Conservation (phyloP, 1,140 invertebrate genomes). For the Glomeris maerens region DNA sequence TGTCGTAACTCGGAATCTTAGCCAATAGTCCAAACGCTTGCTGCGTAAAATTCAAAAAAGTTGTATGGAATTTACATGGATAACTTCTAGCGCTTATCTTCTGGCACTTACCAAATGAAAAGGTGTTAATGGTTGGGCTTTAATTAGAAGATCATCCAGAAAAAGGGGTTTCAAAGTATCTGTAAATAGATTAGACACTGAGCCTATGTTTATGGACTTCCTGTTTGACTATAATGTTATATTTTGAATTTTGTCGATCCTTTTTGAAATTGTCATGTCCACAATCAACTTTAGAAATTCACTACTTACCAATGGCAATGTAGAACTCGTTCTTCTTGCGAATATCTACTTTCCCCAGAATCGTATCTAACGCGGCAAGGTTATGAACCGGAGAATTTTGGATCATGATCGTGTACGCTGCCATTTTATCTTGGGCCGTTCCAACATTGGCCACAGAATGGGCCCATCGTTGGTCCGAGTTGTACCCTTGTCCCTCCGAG, state of each 20-base stretch:
- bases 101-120: conserved; percentile 43
- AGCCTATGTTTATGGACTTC: too few species aligned
- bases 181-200: too few species aligned
- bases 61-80: conserved; percentile 7
- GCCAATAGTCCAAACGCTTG: conserved; percentile 35
- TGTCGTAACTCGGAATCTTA: conserved; percentile 28
- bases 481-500: conserved; percentile 28
- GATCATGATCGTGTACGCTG: conserved; percentile 63
- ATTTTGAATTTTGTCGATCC: too few species aligned
- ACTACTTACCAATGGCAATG: conserved; percentile 40
- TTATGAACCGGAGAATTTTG: conserved; percentile 74
- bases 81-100: too few species aligned
- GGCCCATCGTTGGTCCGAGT: conserved; percentile 53
- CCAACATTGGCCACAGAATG: conserved; percentile 62
- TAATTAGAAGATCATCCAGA: conserved; percentile 54
- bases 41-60: conserved; percentile 27
- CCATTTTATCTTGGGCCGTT: conserved; percentile 69
- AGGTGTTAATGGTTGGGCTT: conserved; percentile 49
- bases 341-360: conserved; percentile 63
- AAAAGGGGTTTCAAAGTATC: conserved; percentile 63
- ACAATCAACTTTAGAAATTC: too few species aligned
- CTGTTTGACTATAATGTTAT: too few species aligned
- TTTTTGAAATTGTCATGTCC: too few species aligned
- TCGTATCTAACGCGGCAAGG: conserved; percentile 47
- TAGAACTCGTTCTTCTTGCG: conserved; percentile 64